A percentile compares a stretch with the other conserved stretches of the same genome.
These are phyloP conservation scores for Mamestra brassicae DNA, from an alignment of 2,888 invertebrate genomes.

Conservation along the genomic window DNA sequence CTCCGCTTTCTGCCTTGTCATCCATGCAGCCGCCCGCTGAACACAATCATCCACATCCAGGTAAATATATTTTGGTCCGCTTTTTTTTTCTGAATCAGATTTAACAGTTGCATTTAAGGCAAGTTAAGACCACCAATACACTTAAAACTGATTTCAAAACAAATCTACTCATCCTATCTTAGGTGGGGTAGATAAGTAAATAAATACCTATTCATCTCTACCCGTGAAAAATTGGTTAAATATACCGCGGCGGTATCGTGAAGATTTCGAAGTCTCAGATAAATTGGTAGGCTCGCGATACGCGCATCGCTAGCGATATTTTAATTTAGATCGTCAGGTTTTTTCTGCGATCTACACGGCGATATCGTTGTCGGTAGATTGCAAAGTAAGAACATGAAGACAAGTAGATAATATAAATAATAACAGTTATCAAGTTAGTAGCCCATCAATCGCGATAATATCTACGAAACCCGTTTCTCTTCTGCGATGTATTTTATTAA, in stretches of 20 bases:
- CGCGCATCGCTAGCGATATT: constrained; percentile 42
- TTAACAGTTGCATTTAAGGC: not conserved
- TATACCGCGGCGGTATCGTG: not conserved
- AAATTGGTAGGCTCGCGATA: constrained; percentile 37
- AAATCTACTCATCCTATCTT: not conserved
- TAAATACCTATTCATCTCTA: not conserved
- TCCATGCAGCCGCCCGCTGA: constrained; percentile 96
- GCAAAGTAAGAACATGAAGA: constrained; percentile 47
- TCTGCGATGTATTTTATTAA: constrained; percentile 14
- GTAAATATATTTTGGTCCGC: constrained; percentile 75
- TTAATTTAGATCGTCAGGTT: constrained; percentile 44
- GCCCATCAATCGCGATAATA: constrained; percentile 45
- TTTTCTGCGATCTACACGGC: constrained; percentile 29
- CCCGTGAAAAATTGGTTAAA: not conserved
- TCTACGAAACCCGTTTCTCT: constrained; percentile 47
- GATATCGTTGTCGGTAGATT: constrained; percentile 35
- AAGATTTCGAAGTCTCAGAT: constrained; percentile 22
- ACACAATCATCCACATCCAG: constrained; percentile 90
- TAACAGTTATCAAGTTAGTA: constrained; percentile 53
- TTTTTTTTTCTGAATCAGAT: no score
- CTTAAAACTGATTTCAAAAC: not conserved
- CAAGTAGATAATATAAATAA: constrained; percentile 51
- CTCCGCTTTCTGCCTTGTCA: constrained; percentile 95
- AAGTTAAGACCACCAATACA: not conserved
- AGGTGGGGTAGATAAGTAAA: not conserved